phyloP scores from a whole-genome alignment of 2,888 invertebrate genomes.

The Exephanes ischioxanthus region DNA sequence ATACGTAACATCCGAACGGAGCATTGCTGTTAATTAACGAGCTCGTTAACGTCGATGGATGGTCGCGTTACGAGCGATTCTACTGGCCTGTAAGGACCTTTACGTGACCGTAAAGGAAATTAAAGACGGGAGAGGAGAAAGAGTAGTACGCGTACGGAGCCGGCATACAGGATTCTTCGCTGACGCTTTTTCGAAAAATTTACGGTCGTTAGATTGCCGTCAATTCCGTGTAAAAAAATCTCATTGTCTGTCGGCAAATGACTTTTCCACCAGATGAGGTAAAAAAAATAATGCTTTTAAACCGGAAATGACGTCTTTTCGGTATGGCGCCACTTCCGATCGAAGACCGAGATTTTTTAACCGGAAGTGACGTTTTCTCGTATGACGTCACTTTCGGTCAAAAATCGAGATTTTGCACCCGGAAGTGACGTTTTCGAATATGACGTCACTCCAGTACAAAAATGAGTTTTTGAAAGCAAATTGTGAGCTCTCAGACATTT shows the following conservation, averaged over 20 bases:
- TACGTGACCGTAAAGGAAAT: conserved; percentile 36
- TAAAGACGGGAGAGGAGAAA: background rate
- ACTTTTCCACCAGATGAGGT: background rate
- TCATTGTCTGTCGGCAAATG: background rate
- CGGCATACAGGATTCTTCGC: conserved; percentile 65
- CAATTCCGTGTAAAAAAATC: background rate
- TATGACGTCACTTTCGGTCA: too few species aligned
- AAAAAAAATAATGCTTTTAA: too few species aligned
- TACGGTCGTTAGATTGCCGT: conserved; percentile 50
- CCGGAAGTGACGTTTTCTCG: too few species aligned
- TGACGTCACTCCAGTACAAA: too few species aligned
- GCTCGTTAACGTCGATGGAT: conserved; percentile 62
- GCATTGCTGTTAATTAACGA: conserved; percentile 59
- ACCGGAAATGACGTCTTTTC: too few species aligned
- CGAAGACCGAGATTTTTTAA: too few species aligned
- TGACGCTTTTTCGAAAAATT: conserved; percentile 61
- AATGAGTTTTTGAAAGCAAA: too few species aligned
- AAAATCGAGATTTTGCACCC: too few species aligned
- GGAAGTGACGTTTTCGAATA: too few species aligned
- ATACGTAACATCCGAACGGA: conserved; percentile 24
- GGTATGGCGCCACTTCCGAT: too few species aligned
- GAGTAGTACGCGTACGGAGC: conserved; percentile 41
- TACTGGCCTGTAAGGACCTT: conserved; percentile 15
- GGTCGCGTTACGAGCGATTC: conserved; percentile 37
- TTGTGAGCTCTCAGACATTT: too few species aligned